Evolutionary conservation across 2,113 vertebrate species (phyloP), one percentile per base, ranked within the genome.

Genomic region (Cyphomyrus plagiostoma): DNA sequence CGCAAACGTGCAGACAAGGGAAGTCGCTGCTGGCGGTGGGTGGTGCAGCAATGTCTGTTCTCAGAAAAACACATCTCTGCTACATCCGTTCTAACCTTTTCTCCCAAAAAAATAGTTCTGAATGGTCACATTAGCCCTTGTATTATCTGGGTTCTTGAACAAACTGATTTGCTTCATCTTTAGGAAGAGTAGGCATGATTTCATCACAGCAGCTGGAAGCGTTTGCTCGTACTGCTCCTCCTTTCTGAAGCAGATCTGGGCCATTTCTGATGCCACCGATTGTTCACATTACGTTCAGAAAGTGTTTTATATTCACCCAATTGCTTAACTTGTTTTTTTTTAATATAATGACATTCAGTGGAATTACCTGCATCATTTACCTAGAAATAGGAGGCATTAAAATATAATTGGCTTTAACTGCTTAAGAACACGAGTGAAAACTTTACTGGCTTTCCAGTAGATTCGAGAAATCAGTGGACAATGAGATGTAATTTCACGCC

Each of bases 401-500:
- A 30, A 23, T 46, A 53, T 52, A 52, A 52, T 89, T 77, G 30
- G 74, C 30, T 89, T 39, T 35, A n/a, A 39, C 15, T 82, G 46
- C 48, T 39, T 35, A 42, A 11, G 21, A 89, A 35, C n/a, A 82
- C 52, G 39, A 50, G 30, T 83, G 83, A 42, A 89, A 82, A 83
- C 46, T n/a, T 42, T 21, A 56, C 53, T 45, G 23, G 21, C 48
- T 89, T 56, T 56, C 74, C 74, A 82, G 62, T 13, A 30, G 62
- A 70, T 9, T 50, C 11, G 74, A 53, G 30, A 35, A 53, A 52
- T 56, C 19, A 45, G 17, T 15, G n/a, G 88, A 45, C 39, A 66
- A 8, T 70, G n/a, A 11, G 46, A 89, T 82, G 35, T 35, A 50
- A 46, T 89, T 89, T 89, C 88, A 89, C 9, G 53, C 17, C 30